Percentiles rank a stretch among this genome's conserved stretches.
These are phyloP conservation scores for Pangasius mekongensis DNA, from an alignment of 2,797 vertebrate species.

Conservation along the genomic window DNA sequence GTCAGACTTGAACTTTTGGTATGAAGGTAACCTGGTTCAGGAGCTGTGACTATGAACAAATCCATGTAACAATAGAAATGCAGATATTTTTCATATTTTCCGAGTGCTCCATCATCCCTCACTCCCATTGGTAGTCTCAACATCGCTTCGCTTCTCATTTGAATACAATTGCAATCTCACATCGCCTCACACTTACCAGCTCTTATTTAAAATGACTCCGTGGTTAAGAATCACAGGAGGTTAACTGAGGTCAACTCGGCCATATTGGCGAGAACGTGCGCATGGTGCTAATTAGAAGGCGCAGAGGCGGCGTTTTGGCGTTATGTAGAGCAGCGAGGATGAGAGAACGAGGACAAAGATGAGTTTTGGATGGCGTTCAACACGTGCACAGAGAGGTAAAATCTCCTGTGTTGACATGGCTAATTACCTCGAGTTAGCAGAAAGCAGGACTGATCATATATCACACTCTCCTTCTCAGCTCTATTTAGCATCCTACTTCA, in stretches of 20 bases:
- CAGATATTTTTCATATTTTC: not conserved
- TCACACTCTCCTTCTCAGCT: conserved; percentile 62
- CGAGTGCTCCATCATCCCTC: not conserved
- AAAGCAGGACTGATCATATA: conserved; percentile 64
- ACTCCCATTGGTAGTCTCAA: not conserved
- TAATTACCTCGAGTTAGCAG: conserved; percentile 69
- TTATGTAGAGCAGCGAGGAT: not conserved
- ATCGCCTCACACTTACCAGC: not conserved
- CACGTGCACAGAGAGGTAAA: conserved; percentile 59
- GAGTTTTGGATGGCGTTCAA: conserved; percentile 49
- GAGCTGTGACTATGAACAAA: not conserved
- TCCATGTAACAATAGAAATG: not conserved
- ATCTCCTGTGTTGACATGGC: conserved; percentile 66
- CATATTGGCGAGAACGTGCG: conserved; percentile 17
- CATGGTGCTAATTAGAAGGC: conserved; percentile 42
- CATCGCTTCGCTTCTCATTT: not conserved
- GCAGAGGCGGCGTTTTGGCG: conserved; percentile 18
- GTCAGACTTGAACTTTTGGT: not conserved
- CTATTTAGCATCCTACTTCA: conserved; percentile 62
- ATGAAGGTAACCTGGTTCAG: not conserved
- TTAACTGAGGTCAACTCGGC: conserved; percentile 9
- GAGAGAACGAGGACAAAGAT: not conserved
- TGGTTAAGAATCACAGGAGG: not conserved
- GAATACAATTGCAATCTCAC: not conserved
- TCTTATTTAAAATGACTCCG: conserved; percentile 1